Evolutionary conservation across 2,797 vertebrate genomes (phyloP), one percentile per base, ranked within the genome.

Genomic region (Channallabes apus): DNA sequence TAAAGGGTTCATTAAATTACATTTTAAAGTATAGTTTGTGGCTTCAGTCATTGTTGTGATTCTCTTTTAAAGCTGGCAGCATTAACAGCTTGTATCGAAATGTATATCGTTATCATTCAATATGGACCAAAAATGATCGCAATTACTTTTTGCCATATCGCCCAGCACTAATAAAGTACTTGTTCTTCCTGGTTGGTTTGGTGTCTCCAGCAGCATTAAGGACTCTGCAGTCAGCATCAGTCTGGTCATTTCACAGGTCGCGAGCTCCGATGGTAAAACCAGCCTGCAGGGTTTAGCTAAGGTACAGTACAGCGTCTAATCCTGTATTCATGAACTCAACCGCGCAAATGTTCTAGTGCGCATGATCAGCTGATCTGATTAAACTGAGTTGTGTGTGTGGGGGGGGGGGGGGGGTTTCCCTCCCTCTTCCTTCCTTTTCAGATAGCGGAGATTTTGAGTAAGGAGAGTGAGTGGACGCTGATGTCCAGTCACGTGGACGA

Each of bases 401-500:
- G n/a, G n/a, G n/a, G n/a, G n/a, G n/a, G n/a, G n/a, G n/a, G n/a
- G n/a, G n/a, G n/a, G n/a, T 22, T 8, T 3, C n/a, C n/a, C n/a
- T n/a, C n/a, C n/a, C 54, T 14, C n/a, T 7, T 4, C 9, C 20
- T 2, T 27, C 5, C 15, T 3, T 18, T 27, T 61, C 89, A 99
- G 98, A 97, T 99, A 1, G 97, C 98, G 75, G 98, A 98, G 87
- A 97, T 99, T 78, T 90, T 99, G 89, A 96, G 95, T 73, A 97
- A 99, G 89, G 96, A 98, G 86, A 97, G 98, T 91, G 97, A 98
- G 91, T 97, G 97, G 0, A 97, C 97, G 89, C 96, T 96, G 7
- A 98, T 99, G 98, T 99, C 98, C 0, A 97, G 97, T 86, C 98
- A 99, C 90, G 99, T 99, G 1, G 98, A 99, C 86, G 98, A 99